phyloP scores from a whole-genome alignment of 2,888 invertebrate genomes.

The Girardia tigrina region DNA sequence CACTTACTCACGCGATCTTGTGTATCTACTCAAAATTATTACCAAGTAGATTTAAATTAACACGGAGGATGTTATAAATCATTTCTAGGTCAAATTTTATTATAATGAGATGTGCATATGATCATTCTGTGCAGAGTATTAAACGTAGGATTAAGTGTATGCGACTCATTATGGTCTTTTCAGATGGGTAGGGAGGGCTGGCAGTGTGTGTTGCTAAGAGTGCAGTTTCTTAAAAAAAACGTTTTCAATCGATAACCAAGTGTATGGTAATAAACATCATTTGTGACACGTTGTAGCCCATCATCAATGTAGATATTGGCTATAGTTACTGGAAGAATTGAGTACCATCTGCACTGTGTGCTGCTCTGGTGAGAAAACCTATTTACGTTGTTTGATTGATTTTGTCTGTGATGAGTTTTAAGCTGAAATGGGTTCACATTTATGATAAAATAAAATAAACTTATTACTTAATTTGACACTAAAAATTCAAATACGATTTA shows the following conservation, averaged over 20 bases:
- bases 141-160: constrained; percentile 2
- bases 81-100: constrained; percentile 2
- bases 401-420: background rate
- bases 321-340: constrained; percentile 9
- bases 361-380: background rate
- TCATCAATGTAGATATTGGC: background rate
- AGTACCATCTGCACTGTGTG: background rate
- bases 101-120: background rate
- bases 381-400: background rate
- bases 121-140: constrained; percentile 9
- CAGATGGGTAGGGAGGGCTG: constrained; percentile 18
- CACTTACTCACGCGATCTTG: constrained; percentile 8
- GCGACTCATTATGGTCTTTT: background rate
- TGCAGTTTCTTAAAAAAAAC: constrained; percentile 12
- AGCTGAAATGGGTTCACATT: constrained; percentile 12
- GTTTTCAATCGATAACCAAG: constrained; percentile 8
- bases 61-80: constrained; percentile 18
- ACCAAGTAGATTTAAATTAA: background rate
- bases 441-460: background rate
- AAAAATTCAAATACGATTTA: no score
- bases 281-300: constrained; percentile 5
- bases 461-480: no score
- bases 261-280: background rate
- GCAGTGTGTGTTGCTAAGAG: background rate
- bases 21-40: background rate